phyloP scores from a whole-genome alignment of 2,888 invertebrate species.

The Tridacna crocea region DNA sequence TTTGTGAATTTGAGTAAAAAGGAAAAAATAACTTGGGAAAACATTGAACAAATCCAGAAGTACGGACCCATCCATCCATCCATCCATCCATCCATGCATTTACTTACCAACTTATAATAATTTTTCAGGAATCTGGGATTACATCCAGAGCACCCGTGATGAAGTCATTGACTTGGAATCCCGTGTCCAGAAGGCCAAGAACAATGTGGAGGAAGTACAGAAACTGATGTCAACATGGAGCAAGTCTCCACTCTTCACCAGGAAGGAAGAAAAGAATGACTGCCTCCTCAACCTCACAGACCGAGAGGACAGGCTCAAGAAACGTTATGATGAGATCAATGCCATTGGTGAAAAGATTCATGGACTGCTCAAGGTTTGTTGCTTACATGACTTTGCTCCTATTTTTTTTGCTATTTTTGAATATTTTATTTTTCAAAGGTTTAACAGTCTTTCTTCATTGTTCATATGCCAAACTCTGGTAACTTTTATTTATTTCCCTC shows the following conservation, averaged over 20 bases:
- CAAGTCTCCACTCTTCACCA: constrained; percentile 93
- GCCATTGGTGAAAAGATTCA: constrained; percentile 91
- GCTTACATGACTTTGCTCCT: neutral
- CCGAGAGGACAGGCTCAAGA: constrained; percentile 90
- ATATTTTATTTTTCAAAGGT: too few species aligned
- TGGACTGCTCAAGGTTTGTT: constrained; percentile 87
- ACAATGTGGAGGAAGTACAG: constrained; percentile 92
- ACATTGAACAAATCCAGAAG: too few species aligned
- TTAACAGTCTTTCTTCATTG: too few species aligned
- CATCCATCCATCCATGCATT: too few species aligned
- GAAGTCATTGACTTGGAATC: constrained; percentile 92
- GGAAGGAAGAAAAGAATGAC: constrained; percentile 94
- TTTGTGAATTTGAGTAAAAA: too few species aligned
- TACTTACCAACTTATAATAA: too few species aligned
- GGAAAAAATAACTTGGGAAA: too few species aligned
- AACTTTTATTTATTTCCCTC: too few species aligned
- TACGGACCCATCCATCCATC: too few species aligned
- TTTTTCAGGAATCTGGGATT: constrained; percentile 90
- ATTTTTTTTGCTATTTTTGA: neutral
- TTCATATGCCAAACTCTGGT: too few species aligned
- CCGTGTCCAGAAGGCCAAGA: constrained; percentile 92
- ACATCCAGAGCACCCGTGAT: constrained; percentile 91
- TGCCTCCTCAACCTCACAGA: constrained; percentile 93
- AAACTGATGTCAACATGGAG: constrained; percentile 93
- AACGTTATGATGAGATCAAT: constrained; percentile 91